Percentiles rank a stretch among this genome's conserved stretches.
Evolutionary conservation across 2,888 invertebrate species (phyloP).

Genomic region (Cryptus armator): DNA sequence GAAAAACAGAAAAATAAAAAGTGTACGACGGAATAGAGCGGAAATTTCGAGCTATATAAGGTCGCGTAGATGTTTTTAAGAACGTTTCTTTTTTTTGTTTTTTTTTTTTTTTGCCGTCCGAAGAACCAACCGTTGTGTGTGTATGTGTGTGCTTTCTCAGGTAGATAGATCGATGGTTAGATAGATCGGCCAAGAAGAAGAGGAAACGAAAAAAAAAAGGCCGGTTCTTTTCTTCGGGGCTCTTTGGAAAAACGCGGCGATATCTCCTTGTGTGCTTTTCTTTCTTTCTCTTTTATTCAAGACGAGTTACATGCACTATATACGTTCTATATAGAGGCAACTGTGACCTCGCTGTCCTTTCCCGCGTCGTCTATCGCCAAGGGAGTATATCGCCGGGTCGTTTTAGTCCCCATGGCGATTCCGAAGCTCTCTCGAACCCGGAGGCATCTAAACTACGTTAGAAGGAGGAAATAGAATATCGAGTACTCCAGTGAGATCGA

Average conservation of each 20-base stretch:
- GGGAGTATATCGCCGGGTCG: conserved; percentile 37
- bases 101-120: background rate
- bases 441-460: conserved; percentile 78
- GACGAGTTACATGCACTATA: conserved; percentile 19
- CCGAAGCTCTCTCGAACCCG: conserved; percentile 42
- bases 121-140: background rate
- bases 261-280: conserved; percentile 1
- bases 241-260: conserved; percentile 6
- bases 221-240: conserved; percentile 9
- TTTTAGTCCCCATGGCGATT: conserved; percentile 53
- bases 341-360: conserved; percentile 43
- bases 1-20: background rate
- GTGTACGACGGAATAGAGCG: background rate
- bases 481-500: conserved; percentile 65
- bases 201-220: conserved; percentile 9
- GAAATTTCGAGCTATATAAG: background rate
- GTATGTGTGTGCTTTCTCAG: background rate
- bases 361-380: conserved; percentile 39
- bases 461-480: conserved; percentile 74
- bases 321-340: background rate
- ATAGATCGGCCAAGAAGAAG: conserved; percentile 17
- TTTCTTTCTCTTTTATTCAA: conserved; percentile 15
- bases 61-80: background rate
- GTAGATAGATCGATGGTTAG: conserved; percentile 38
- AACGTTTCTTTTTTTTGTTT: background rate